Evolutionary conservation across 37 sponge, comb jelly and placozoan species (phyloP).

Genomic region (Axinella damicornis): DNA sequence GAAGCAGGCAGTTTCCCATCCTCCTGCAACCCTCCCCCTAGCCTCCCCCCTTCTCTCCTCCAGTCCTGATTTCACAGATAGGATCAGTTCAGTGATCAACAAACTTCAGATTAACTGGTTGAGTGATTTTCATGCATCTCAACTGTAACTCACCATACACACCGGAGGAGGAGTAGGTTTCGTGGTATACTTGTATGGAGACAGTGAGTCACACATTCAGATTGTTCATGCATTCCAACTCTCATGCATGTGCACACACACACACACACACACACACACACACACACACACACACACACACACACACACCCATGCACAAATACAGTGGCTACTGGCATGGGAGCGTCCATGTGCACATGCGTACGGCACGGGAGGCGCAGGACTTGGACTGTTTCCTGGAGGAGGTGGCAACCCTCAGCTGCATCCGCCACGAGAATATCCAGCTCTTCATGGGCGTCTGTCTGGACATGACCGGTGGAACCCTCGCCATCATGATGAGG

Average conservation of each 20-base stretch:
- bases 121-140: not conserved
- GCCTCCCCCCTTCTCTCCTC: not conserved
- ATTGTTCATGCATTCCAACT: not conserved
- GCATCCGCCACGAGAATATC: conserved; percentile 80
- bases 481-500: conserved; percentile 68
- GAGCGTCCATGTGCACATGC: conserved; percentile 45
- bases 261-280: no score
- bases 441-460: conserved; percentile 83
- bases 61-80: not conserved
- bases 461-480: conserved; percentile 26
- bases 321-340: conserved; percentile 82
- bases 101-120: no score
- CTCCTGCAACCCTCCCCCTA: not conserved
- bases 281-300: no score
- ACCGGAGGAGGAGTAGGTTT: not conserved
- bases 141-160: not conserved
- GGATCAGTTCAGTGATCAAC: no score
- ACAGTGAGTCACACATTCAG: not conserved
- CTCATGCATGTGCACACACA: no score
- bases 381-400: conserved; percentile 39
- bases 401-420: conserved; percentile 62
- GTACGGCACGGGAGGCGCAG: conserved; percentile 17
- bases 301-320: no score
- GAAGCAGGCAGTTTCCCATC: not conserved
- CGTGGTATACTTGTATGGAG: not conserved